Evolutionary conservation across 2,113 vertebrate species (phyloP).

Genomic region (Cavia porcellus): DNA sequence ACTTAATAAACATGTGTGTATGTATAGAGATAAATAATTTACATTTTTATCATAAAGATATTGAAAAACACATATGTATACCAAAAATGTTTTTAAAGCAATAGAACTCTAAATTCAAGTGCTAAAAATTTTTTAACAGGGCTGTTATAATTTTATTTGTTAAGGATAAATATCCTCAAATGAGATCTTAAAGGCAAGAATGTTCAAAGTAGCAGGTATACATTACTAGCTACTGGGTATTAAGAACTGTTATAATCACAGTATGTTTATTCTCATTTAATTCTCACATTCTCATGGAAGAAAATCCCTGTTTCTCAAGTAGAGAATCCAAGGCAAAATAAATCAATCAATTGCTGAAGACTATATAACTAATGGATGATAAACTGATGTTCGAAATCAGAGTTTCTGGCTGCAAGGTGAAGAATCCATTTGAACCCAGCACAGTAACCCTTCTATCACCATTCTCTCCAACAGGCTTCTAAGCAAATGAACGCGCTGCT

Average conservation of each 20-base stretch:
- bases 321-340: conserved; percentile 7
- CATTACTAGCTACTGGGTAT: background rate
- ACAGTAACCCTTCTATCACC: accelerated
- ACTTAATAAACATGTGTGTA: conserved; percentile 33
- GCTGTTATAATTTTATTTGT: background rate
- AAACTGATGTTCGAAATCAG: background rate
- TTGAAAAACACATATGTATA: background rate
- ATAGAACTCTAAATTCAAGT: background rate
- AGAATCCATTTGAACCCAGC: background rate
- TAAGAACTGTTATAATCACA: background rate
- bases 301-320: background rate
- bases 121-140: background rate
- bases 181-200: background rate
- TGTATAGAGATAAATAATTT: conserved; percentile 22
- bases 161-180: background rate
- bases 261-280: background rate
- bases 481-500: background rate
- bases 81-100: background rate
- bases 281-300: background rate
- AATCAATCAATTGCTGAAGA: background rate
- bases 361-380: background rate
- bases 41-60: conserved; percentile 24
- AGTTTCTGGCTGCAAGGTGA: background rate
- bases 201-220: background rate
- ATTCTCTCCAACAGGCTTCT: too few relatives aligned